Conservation (phyloP, 2,113 vertebrate species). For the Himantopus leucocephalus region DNA sequence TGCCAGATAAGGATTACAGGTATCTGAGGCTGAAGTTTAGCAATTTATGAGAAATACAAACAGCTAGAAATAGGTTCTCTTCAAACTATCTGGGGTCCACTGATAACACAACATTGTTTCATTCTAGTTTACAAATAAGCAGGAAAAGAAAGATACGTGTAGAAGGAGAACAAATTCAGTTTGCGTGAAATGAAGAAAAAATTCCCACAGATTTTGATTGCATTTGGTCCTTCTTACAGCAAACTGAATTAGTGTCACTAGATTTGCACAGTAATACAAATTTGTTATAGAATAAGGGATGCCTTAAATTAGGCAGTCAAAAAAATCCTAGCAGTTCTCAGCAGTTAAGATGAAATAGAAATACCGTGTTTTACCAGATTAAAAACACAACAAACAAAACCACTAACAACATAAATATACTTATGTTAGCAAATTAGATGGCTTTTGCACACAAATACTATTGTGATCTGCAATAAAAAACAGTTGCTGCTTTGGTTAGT, state of each 20-base stretch:
- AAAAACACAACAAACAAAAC: neutral
- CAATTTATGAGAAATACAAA: neutral
- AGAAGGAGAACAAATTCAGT: neutral
- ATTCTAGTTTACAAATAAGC: neutral
- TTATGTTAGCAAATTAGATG: neutral
- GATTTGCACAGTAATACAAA: neutral
- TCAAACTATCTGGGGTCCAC: neutral
- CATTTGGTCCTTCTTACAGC: neutral
- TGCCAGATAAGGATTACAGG: neutral
- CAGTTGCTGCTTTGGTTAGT: neutral
- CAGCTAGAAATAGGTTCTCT: neutral
- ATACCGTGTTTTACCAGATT: neutral
- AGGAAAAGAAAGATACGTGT: neutral
- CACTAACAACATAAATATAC: neutral
- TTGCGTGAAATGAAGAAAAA: neutral
- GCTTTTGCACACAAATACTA: neutral
- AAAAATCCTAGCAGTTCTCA: neutral
- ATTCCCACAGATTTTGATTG: neutral
- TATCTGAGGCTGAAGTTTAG: neutral
- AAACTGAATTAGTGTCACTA: neutral
- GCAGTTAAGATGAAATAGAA: neutral
- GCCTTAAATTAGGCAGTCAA: neutral
- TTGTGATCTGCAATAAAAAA: neutral
- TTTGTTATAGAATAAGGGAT: neutral
- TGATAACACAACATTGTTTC: neutral